Evolutionary conservation across 2,888 invertebrate genomes (phyloP), one percentile per base, ranked within the genome.

Genomic region (Volucella zonaria): DNA sequence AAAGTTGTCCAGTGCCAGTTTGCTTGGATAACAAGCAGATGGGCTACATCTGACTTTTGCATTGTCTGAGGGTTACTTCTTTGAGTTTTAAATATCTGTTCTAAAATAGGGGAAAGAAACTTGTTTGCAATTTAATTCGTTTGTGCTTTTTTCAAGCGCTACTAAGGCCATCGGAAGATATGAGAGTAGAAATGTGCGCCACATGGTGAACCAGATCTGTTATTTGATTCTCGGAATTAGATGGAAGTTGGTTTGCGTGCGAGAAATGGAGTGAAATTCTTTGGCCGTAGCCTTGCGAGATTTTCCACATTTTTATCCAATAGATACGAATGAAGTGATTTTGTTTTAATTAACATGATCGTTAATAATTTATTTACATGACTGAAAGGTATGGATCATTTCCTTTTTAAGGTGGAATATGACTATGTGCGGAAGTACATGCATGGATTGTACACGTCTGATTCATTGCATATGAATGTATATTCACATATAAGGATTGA

Each of bases 101-200:
- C 31, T 6, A 31, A 31, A 31, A 31, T 31, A 31, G 31, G 31
- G 31, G 31, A 31, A 4, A 31, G 6, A 31, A 31, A 31, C 31
- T 6, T 31, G 31, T 31, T 31, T 31, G 31, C 6, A 31, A 31
- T 31, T 31, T 31, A 1, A 9, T 43, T 43, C 6, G 12, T 43
- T 23, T 45, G 11, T 59, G 31, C 43, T 43, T 40, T 42, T 6
- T 31, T 31, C 31, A 31, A 6, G 31, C 31, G 6, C 6, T 4
- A 31, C 6, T 4, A 31, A 31, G 6, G 31, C 6, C 31, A 31
- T 31, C 6, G 31, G 31, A 31, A 6, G 31, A 23, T 6, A 31
- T 6, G 31, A 6, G n/a, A 11, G 31, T 11, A 15, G 6, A 54
- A 68, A 68, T 68, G 67, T 68, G 67, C 67, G 14, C 3, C 23